These are phyloP conservation scores for Setophaga petechia DNA, from an alignment of 2,113 vertebrate genomes.

Conservation along the genomic window DNA sequence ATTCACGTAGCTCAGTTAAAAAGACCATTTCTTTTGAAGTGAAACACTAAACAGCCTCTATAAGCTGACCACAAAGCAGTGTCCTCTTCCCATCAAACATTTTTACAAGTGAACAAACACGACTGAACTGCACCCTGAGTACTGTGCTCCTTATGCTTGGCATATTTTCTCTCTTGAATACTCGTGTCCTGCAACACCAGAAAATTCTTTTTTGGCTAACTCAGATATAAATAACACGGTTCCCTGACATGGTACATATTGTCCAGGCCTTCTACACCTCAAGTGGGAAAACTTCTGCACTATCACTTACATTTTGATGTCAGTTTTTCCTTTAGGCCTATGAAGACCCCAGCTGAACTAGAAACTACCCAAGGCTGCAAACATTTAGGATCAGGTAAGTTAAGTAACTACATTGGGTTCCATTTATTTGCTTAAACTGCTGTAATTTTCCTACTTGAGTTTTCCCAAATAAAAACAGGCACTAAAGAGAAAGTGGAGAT, in stretches of 20 bases:
- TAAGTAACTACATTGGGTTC: neutral
- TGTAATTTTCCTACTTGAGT: neutral
- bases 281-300: neutral
- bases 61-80: neutral
- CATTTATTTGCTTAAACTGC: neutral
- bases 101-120: neutral
- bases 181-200: neutral
- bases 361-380: neutral
- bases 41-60: neutral
- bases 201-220: neutral
- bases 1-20: neutral
- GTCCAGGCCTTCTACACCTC: neutral
- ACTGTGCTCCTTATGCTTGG: rapidly evolving
- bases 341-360: neutral
- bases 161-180: neutral
- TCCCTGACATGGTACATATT: neutral
- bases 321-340: neutral
- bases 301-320: rapidly evolving
- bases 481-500: neutral
- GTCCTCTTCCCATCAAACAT: neutral
- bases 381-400: neutral
- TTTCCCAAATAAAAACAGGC: neutral
- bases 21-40: neutral
- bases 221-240: neutral
- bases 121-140: neutral